Evolutionary conservation across 2,888 invertebrate genomes (phyloP), one percentile per base, ranked within the genome.

Genomic region (Lymantria dispar): DNA sequence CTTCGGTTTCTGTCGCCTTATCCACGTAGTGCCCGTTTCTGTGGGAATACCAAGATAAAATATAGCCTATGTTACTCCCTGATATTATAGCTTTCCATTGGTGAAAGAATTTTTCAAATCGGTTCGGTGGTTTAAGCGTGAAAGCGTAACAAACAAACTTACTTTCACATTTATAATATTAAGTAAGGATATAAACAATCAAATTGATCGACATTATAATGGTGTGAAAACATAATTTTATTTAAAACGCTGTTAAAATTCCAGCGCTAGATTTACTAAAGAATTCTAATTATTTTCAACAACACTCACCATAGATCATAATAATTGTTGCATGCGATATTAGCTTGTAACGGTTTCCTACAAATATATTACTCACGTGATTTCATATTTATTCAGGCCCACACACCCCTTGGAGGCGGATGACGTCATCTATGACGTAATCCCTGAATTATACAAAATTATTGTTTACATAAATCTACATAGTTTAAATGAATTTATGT

Each of bases 331-430:
- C 8, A 1, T 33, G 10, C 33, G 10, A 10, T 14, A 14, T 47
- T 15, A n/a, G 15, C 7, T 38, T 38, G 38, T 38, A n/a, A n/a
- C 22, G 22, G 31, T 47, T 31, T 33, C 15, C 15, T 0, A 14
- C 33, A n/a, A 44, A n/a, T 48, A 44, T 38, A 39, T 56, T 63
- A 51, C 42, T 63, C 60, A 61, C 48, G 50, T 51, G 45, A 53
- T 41, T 47, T 51, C 11, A 43, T 52, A 48, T 42, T 50, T 50
- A 46, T 29, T 47, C 14, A 43, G 30, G 14, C 54, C 54, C 54
- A 58, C 56, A 60, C 54, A 42, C 30, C 41, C 43, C 43, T 9
- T 31, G 41, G 41, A 38, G 41, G 8, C n/a, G 40, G 12, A 38
- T 64, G 56, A 68, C 57, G 56, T 46, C 43, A 52, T 15, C 37